These are phyloP conservation scores for Prionailurus viverrinus DNA, from an alignment of 2,113 vertebrate genomes.

Conservation along the genomic window DNA sequence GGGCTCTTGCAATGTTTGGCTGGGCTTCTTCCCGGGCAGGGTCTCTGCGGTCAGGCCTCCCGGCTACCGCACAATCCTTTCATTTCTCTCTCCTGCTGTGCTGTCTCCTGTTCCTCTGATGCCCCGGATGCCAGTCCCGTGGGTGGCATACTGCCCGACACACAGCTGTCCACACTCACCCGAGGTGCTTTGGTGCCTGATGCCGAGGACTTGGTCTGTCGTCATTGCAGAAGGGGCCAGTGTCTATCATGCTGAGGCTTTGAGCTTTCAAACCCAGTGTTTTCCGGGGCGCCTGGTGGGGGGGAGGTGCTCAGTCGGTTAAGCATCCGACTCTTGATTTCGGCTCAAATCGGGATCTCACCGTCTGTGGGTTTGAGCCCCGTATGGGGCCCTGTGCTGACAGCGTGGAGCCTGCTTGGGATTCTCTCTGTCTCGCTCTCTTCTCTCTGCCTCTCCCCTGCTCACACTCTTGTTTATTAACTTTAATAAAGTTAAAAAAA, in stretches of 20 bases:
- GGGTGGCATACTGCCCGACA: background rate
- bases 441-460: too few relatives aligned
- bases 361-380: too few relatives aligned
- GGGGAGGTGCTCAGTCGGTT: too few relatives aligned
- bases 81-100: background rate
- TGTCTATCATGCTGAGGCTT: background rate
- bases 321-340: too few relatives aligned
- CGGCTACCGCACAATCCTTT: background rate
- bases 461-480: too few relatives aligned
- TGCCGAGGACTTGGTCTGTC: background rate
- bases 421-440: too few relatives aligned
- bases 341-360: too few relatives aligned
- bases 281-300: background rate
- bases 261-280: slow-evolving; percentile 26
- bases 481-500: too few relatives aligned
- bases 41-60: background rate
- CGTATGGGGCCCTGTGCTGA: too few relatives aligned
- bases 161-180: background rate
- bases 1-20: too few relatives aligned
- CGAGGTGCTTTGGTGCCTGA: background rate
- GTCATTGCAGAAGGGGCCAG: background rate
- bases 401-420: too few relatives aligned
- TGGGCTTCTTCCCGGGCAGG: background rate
- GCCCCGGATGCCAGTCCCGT: accelerated
- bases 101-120: background rate